Evolutionary conservation across 2,113 vertebrate genomes (phyloP), one percentile per base, ranked within the genome.

Genomic region (Pleuronectes platessa): DNA sequence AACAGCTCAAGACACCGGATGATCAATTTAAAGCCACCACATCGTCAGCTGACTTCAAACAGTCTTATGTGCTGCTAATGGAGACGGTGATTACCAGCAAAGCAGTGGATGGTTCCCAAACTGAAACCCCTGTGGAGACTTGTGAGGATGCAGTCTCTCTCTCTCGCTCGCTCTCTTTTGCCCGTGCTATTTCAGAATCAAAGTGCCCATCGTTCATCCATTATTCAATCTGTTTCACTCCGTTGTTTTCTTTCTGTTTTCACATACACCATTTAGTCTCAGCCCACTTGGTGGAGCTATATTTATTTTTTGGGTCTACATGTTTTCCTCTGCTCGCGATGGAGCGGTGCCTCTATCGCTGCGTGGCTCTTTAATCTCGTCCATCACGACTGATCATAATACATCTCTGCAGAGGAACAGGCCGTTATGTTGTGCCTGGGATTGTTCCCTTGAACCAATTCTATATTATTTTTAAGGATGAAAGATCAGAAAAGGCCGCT

Each of bases 191-290:
- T 94, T 93, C 89, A 80, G 84, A 92, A 89, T 88, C 82, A 90
- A 92, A 93, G 92, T 94, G 91, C 91, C 91, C 86, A 81, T 86
- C 79, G n/a, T 88, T 91, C 85, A 94, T 94, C 82, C 90, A 93
- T 94, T 92, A 94, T 94, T 94, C 88, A 94, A 61, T 70, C 79
- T 82, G 55, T 82, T 93, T 90, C 90, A 88, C 87, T 89, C 85
- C 87, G 87, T 81, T 91, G 90, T 92, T 91, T 90, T 92, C 82
- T 86, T 82, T 84, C 77, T 86, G 85, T 91, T 88, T 89, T 81
- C 82, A 82, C 79, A 84, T 82, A 74, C 83, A 85, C 78, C 82
- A 85, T 88, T 87, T 90, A 87, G 74, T 73, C 79, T 81, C 27
- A 78, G 74, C 73, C 88, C 89, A 85, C 87, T 87, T 90, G 89